Conservation (phyloP, 2,888 invertebrate species). For the Mythimna vitellina region DNA sequence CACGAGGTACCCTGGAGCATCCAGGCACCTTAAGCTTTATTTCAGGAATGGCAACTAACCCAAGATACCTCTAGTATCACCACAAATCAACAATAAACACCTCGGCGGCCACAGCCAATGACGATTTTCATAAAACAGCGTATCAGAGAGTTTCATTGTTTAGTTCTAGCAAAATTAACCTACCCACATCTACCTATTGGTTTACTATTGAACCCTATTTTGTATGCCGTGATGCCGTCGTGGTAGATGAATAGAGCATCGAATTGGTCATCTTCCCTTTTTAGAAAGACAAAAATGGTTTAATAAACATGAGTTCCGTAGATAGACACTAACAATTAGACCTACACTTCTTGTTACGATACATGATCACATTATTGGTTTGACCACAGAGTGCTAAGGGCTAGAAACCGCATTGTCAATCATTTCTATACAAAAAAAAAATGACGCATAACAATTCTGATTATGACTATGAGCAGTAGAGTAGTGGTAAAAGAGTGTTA, state of each 20-base stretch:
- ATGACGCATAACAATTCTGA: not conserved
- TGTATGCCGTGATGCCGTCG: conserved; percentile 1
- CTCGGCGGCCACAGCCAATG: not conserved
- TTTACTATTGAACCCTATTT: not conserved
- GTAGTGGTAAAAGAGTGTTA: too few species aligned
- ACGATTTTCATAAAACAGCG: not conserved
- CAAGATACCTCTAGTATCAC: too few species aligned
- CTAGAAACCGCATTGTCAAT: not conserved
- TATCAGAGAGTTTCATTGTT: too few species aligned
- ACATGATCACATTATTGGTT: not conserved
- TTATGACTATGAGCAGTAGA: not conserved
- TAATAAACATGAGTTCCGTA: not conserved
- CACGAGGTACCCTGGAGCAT: too few species aligned
- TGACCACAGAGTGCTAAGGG: not conserved
- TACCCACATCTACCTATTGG: not conserved
- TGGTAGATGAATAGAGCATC: conserved; percentile 8
- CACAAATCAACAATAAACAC: not conserved
- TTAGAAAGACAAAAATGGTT: conserved; percentile 12
- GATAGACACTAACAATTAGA: not conserved
- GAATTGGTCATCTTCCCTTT: conserved; percentile 7
- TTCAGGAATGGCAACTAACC: too few species aligned
- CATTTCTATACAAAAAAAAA: too few species aligned
- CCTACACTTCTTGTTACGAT: not conserved
- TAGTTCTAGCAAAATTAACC: not conserved
- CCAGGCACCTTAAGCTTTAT: too few species aligned